Conservation (phyloP, 2,797 vertebrate species). For the Gallinago stenura region DNA sequence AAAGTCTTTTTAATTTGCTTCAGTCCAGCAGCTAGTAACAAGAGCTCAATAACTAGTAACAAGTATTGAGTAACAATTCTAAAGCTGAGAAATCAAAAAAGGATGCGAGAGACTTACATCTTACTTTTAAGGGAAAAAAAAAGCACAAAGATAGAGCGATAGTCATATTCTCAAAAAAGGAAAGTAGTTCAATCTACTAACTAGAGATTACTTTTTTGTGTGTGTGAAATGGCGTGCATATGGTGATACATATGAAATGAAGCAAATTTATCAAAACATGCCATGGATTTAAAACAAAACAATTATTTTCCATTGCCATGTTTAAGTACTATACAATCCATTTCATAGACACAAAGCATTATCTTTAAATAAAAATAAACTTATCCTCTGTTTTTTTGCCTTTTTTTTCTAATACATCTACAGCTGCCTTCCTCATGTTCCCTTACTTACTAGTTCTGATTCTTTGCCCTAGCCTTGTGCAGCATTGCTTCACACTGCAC, state of each 20-base stretch:
- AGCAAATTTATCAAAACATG: neutral
- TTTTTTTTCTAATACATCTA: neutral
- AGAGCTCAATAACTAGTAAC: neutral
- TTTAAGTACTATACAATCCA: neutral
- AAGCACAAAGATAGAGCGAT: neutral
- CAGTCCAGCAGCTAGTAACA: neutral
- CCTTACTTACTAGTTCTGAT: neutral
- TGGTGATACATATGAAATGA: neutral
- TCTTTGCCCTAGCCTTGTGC: neutral
- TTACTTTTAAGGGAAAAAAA: neutral
- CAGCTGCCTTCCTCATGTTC: neutral
- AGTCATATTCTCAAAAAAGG: neutral
- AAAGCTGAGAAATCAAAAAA: neutral
- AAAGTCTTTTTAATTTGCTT: neutral
- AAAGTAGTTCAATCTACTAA: neutral
- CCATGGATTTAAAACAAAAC: neutral
- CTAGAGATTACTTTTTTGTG: neutral
- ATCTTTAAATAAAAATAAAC: neutral
- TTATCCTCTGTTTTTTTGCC: neutral
- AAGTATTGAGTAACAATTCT: neutral
- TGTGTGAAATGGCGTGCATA: neutral
- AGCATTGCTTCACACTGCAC: accelerated
- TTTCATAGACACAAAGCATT: neutral
- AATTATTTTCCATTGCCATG: neutral
- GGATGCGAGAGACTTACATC: neutral